Evolutionary conservation across 2,113 vertebrate genomes (phyloP), one percentile per base, ranked within the genome.

Genomic region (Odocoileus virginianus): DNA sequence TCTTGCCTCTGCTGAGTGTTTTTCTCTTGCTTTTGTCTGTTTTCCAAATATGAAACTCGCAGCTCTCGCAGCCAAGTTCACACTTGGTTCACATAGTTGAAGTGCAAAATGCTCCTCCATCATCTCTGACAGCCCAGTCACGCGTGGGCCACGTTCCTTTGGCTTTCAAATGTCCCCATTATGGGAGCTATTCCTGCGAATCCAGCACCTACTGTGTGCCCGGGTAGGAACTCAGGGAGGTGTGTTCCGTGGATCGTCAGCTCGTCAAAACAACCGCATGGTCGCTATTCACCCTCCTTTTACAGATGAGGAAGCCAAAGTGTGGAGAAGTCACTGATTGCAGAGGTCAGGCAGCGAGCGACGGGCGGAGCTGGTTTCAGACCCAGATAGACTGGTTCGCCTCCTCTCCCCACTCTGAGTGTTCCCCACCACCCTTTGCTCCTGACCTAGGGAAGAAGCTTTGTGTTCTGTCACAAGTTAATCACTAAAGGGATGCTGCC

Each of bases 291-390:
- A 19, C 33, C 52, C 52, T 36, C 4, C 4, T 47, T 11, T 25
- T 57, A 40, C 43, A 33, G 43, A 23, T 2, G 3, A 43, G 43
- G 40, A 47, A 57, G 67, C 43, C 2, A n/a, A 28, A 17, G 67
- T 17, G 13, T 10, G 0, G 60, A 45, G 55, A 23, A 7, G 64
- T 11, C 8, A 0, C 30, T 5, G 7, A n/a, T 6, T 7, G 28
- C 36, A 0, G 36, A 58, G 52, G 50, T 13, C 81, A 9, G 10
- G 5, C 36, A 28, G 82, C 64, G 15, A 16, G 81, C 23, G 3
- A 2, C 1, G 43, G 33, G 87, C 16, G 30, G 11, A 50, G 19
- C 50, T 12, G 43, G 47, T 54, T 54, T 17, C 45, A 30, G 16
- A 64, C 55, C 30, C n/a, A 64, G 47, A 4, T 1, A 7, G 33